Evolutionary conservation across 92 coral and sea anemone species (phyloP).

Genomic region (Bergia puertoricense): DNA sequence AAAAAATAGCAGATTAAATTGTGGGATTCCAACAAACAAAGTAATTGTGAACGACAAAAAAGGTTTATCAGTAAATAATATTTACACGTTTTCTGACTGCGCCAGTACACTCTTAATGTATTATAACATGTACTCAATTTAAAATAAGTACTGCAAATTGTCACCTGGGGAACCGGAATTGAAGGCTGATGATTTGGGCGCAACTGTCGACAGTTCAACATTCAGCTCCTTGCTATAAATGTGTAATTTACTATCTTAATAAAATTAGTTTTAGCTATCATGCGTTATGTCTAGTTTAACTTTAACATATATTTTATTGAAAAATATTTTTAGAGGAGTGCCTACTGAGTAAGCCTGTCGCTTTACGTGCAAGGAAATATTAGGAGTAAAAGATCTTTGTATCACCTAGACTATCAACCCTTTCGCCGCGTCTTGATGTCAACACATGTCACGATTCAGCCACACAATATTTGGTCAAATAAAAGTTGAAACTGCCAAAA

Average conservation of each 20-base stretch:
- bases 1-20: neutral
- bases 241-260: neutral
- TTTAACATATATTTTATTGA: no score
- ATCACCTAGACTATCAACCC: neutral
- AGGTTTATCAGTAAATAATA: neutral
- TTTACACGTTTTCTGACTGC: neutral
- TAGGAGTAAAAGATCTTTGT: neutral
- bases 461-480: no score
- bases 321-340: no score
- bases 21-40: neutral
- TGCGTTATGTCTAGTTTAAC: no score
- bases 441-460: neutral
- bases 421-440: neutral
- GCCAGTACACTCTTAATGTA: neutral
- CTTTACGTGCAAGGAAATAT: no score
- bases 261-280: neutral
- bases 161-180: neutral
- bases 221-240: no score
- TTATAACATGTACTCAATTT: neutral
- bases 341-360: no score
- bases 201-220: neutral
- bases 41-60: neutral
- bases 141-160: slow-evolving; percentile 29
- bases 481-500: no score
- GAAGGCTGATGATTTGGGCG: neutral